A percentile compares a stretch with the other conserved stretches of the same genome.
These are phyloP conservation scores for Tipula confusa DNA, from an alignment of 2,888 invertebrate species.

Conservation along the genomic window DNA sequence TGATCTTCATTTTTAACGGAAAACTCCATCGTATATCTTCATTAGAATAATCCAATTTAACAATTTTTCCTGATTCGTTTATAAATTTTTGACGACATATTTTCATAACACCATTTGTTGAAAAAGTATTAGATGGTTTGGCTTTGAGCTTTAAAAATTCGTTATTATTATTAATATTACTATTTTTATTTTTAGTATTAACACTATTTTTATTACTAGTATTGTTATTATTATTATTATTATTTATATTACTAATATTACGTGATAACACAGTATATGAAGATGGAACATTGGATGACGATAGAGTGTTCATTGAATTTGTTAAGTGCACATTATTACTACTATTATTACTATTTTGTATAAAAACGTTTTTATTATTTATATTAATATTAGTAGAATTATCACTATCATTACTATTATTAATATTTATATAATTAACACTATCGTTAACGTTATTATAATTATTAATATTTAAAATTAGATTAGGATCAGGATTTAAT, in stretches of 20 bases:
- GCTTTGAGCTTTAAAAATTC: not conserved
- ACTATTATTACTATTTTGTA: conserved; percentile 27
- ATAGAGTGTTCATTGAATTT: not conserved
- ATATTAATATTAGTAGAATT: not conserved
- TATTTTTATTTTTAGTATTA: not conserved
- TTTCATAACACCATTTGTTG: not conserved
- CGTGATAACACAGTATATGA: not conserved
- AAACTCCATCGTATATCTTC: not conserved
- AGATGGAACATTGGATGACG: not conserved
- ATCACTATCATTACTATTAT: not conserved
- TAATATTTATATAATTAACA: not conserved
- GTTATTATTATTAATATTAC: not conserved
- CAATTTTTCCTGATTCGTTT: not conserved
- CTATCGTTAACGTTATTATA: not conserved
- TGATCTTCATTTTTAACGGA: not conserved
- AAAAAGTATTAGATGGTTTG: not conserved
- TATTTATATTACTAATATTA: not conserved
- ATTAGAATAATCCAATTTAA: not conserved
- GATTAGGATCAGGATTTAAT: not conserved
- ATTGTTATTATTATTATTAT: not conserved
- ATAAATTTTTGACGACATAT: not conserved
- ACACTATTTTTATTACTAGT: not conserved
- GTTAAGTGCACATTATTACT: conserved; percentile 28
- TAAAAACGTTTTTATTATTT: not conserved
- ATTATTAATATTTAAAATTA: not conserved